Evolutionary conservation across 1,140 invertebrate genomes (phyloP), one percentile per base, ranked within the genome.

Genomic region (Agraylea sexmaculata): DNA sequence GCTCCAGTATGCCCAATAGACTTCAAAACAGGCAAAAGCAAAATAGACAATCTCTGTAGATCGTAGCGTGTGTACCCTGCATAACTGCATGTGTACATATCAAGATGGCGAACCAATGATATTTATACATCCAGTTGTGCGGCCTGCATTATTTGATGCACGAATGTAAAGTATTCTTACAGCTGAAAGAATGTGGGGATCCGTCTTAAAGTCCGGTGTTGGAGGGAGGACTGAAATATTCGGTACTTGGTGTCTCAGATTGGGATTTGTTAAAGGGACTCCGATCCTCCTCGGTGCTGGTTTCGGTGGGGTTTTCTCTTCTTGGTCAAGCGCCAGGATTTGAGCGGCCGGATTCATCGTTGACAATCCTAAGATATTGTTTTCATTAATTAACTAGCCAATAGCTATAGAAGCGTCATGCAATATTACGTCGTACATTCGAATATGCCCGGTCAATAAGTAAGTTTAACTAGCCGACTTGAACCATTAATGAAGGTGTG

Each of bases 151-250:
- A n/a, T n/a, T n/a, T n/a, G n/a, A n/a, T n/a, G 23, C 6, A 25
- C 23, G 23, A 25, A 25, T 7, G 23, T 6, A 25, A 25, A 25
- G 6, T 25, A 25, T 7, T 10, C 39, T 6, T 41, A 41, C 39
- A 33, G 30, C 30, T 41, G 34, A 23, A 34, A 49, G 30, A 18
- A 27, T 43, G 11, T 42, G 41, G 5, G 36, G 21, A 40, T 54
- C 54, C 39, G 54, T 51, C 51, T 61, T 65, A 42, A 64, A 69
- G 46, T 83, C 78, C 1, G 81, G 80, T 3, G 80, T 84, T 10
- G 82, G 78, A 32, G 82, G 81, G 15, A 81, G 67, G 18, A 85
- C 76, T 11, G 80, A 70, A 52, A 84, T 84, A 56, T 77, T 75
- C 13, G 78, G 78, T 30, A 74, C 59, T 34, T 60, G 31, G 17